Percentiles rank a stretch among this genome's conserved stretches.
These are phyloP conservation scores for Melinaea marsaeus DNA, from an alignment of 2,888 invertebrate species.

Conservation along the genomic window DNA sequence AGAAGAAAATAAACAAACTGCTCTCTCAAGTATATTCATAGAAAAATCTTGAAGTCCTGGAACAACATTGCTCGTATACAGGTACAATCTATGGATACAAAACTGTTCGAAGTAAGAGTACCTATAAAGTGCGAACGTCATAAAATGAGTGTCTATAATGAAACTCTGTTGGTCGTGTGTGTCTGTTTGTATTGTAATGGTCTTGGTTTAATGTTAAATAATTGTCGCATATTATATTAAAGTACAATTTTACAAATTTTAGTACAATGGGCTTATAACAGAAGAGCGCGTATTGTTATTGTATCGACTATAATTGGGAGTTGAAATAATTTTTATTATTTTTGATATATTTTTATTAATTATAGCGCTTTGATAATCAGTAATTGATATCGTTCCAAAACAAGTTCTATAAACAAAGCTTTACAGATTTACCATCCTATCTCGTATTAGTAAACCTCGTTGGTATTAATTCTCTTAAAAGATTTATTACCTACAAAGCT, in stretches of 20 bases:
- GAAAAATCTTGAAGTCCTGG: slow-evolving; percentile 50
- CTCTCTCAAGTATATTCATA: slow-evolving; percentile 56
- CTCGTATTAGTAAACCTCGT: slow-evolving; percentile 20
- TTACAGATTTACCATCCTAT: slow-evolving; percentile 14
- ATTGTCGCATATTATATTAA: too few species aligned
- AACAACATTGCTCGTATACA: slow-evolving; percentile 31
- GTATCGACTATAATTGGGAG: too few species aligned
- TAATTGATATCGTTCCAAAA: too few species aligned
- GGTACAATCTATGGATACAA: slow-evolving; percentile 35
- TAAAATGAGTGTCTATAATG: slow-evolving; percentile 41
- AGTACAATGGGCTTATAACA: too few species aligned
- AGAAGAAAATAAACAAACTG: slow-evolving; percentile 74
- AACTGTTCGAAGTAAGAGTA: too few species aligned
- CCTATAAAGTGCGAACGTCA: slow-evolving; percentile 25
- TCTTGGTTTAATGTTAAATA: neutral
- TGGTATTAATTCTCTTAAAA: slow-evolving; percentile 19
- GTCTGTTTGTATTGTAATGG: slow-evolving; percentile 6
- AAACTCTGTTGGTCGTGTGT: slow-evolving; percentile 35
- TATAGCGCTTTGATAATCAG: too few species aligned
- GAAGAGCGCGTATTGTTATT: too few species aligned
- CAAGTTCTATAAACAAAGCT: neutral
- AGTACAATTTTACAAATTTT: too few species aligned
- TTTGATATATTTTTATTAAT: too few species aligned
- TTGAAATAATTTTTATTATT: too few species aligned
- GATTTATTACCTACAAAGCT: slow-evolving; percentile 27